phyloP scores from a whole-genome alignment of 1,140 invertebrate species.

The Aradophagus sp. region DNA sequence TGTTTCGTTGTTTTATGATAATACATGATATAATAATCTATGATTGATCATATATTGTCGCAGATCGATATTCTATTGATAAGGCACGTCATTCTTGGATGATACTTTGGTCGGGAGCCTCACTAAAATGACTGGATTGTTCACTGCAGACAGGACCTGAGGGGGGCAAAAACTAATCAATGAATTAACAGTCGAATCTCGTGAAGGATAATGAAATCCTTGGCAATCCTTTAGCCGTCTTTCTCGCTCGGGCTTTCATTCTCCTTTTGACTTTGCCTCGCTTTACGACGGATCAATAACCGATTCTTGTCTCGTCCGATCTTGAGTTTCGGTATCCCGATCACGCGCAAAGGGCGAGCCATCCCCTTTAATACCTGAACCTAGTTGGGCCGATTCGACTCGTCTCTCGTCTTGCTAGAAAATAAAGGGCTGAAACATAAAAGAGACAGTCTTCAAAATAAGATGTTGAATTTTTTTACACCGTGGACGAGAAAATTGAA shows the following conservation, averaged over 20 bases:
- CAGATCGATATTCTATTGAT: no score
- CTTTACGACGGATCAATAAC: slow-evolving; percentile 62
- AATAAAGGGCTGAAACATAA: slow-evolving; percentile 74
- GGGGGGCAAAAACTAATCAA: slow-evolving; percentile 48
- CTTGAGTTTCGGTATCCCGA: slow-evolving; percentile 69
- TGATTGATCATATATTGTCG: no score
- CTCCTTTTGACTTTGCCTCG: slow-evolving; percentile 59
- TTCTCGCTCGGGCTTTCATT: slow-evolving; percentile 43
- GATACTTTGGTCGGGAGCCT: neutral
- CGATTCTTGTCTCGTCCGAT: slow-evolving; percentile 65
- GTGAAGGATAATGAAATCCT: slow-evolving; percentile 58
- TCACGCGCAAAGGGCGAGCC: slow-evolving; percentile 69
- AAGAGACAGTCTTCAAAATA: no score
- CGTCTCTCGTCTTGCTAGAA: slow-evolving; percentile 66
- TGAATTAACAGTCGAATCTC: slow-evolving; percentile 58
- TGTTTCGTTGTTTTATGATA: no score
- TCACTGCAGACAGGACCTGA: slow-evolving; percentile 6
- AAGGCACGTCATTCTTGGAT: no score
- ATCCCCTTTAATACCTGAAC: slow-evolving; percentile 74
- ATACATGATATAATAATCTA: no score
- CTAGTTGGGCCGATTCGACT: slow-evolving; percentile 63
- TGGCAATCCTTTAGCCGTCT: slow-evolving; percentile 57
- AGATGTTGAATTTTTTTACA: no score
- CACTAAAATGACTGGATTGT: slow-evolving; percentile 6
- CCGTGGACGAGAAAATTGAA: no score